Percentiles rank a stretch among this genome's conserved stretches.
Conservation (phyloP, 1,140 invertebrate species). For the Dinothrombium tinctorium region DNA sequence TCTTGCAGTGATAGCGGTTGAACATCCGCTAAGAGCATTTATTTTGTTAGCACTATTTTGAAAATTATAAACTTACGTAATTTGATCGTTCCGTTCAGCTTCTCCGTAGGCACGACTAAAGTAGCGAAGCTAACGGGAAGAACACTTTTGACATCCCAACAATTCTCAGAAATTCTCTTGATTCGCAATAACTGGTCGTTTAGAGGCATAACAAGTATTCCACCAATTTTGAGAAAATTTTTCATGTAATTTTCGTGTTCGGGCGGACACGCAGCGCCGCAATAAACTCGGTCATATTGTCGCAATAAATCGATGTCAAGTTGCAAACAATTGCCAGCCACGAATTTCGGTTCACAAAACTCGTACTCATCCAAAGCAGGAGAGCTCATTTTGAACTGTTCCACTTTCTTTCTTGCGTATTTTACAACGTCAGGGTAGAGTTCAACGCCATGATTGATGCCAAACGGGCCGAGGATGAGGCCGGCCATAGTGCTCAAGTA, state of each 20-base stretch:
- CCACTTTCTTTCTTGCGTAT: constrained; percentile 44
- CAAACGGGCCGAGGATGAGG: constrained; percentile 43
- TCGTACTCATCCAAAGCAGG: constrained; percentile 53
- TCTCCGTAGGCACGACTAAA: constrained; percentile 30
- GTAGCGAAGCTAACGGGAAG: constrained; percentile 54
- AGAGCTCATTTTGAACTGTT: constrained; percentile 44
- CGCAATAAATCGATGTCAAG: constrained; percentile 27
- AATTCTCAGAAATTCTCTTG: constrained; percentile 30
- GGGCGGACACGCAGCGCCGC: constrained; percentile 52
- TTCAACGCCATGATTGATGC: constrained; percentile 66
- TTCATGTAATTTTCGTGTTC: constrained; percentile 47
- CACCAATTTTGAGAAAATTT: constrained; percentile 48
- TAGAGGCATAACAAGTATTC: constrained; percentile 61
- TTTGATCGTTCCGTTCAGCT: constrained; percentile 25
- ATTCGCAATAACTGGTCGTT: constrained; percentile 48
- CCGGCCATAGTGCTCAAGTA: constrained; percentile 72
- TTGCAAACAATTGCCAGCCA: constrained; percentile 52
- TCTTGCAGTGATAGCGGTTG: neutral
- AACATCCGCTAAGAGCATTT: neutral
- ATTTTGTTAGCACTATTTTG: neutral
- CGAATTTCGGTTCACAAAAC: constrained; percentile 59
- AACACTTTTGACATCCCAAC: constrained; percentile 35
- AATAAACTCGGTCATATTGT: constrained; percentile 71
- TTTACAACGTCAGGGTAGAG: constrained; percentile 46
- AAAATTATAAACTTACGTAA: constrained; percentile 17